Base-by-base conservation (phyloP, 2,888 invertebrate species). In the Lasioglossum zephyrum region DNA sequence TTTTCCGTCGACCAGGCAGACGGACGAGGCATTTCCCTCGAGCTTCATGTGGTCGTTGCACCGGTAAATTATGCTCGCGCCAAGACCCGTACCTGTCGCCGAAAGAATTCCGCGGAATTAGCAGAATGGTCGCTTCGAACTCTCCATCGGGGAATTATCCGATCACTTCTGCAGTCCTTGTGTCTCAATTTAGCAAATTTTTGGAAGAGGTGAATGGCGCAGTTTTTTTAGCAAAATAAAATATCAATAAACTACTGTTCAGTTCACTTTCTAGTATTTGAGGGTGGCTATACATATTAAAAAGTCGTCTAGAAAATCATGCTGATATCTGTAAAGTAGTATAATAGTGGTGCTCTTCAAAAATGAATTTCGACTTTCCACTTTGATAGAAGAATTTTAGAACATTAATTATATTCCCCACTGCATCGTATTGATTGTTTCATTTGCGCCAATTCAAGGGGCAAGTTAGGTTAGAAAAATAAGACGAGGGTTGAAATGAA, bases 1-100 rank as follows among this genome's bases (percentile, higher is more conserved):
- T 89, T 97, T 97, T 0, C 99, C 99, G 94, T 99, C 98, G 89
- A 97, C 98, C 95, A 98, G 98, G 93, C 99, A 99, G 18, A 99
- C 98, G 0, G 98, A 98, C 1, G 98, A 98, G 0, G 98, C 97
- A 91, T 98, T 97, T 0, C 99, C 99, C 90, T 97, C 97, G 95
- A 99, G 97, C 92, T 97, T 97, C 98, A 99, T 99, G 87, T 98
- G 98, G 85, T 98, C 98, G 93, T 98, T 97, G 94, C 99, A 99
- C 87, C 99, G 97, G 95, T 98, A 99, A 93, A 98, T 98, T 87
- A 99, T 97, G 86, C 98, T 98, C 0, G 99, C 98, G 0, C 99
- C 99, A 47, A 99, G 96, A 0, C 98, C 98, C 5, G 99, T 99
- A 44, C 98, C 98, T 95, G 90, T 18, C 66, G 49, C 18, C 39